Conservation (phyloP, 2,113 vertebrate genomes). For the Cromileptes altivelis region DNA sequence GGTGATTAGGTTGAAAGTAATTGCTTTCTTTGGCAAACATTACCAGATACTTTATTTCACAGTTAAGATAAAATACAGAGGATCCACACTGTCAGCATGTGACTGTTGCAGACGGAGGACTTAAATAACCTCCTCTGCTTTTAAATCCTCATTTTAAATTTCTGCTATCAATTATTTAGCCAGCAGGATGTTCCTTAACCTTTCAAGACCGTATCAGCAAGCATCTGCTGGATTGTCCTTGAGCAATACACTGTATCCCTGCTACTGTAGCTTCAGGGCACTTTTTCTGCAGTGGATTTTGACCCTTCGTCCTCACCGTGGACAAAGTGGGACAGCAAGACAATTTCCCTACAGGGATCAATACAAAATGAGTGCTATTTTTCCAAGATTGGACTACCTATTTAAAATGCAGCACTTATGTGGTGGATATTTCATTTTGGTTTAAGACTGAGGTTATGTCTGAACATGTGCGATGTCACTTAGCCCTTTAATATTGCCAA, state of each 20-base stretch:
- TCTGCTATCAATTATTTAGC: constrained; percentile 58
- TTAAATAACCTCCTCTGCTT: constrained; percentile 41
- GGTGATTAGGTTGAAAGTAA: too few relatives aligned
- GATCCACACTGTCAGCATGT: neutral
- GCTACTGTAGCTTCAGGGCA: constrained; percentile 13
- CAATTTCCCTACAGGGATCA: constrained; percentile 24
- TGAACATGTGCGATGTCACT: neutral
- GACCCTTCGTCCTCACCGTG: constrained; percentile 19
- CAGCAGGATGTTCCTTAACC: constrained; percentile 57
- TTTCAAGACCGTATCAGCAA: constrained; percentile 48
- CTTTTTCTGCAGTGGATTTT: constrained; percentile 7
- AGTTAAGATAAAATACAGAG: neutral
- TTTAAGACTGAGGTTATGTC: neutral
- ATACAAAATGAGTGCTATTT: neutral
- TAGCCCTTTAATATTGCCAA: neutral
- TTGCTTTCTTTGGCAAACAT: neutral
- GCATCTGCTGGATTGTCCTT: constrained; percentile 37
- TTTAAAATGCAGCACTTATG: neutral
- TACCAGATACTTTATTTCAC: too few relatives aligned
- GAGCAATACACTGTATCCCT: constrained; percentile 31
- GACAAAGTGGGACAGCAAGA: neutral
- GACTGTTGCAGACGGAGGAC: neutral
- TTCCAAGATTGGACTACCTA: neutral
- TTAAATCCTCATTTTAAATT: constrained; percentile 44
- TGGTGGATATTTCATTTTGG: too few relatives aligned